Base-by-base conservation (phyloP, 2,888 invertebrate genomes). In the Hypena proboscidalis region DNA sequence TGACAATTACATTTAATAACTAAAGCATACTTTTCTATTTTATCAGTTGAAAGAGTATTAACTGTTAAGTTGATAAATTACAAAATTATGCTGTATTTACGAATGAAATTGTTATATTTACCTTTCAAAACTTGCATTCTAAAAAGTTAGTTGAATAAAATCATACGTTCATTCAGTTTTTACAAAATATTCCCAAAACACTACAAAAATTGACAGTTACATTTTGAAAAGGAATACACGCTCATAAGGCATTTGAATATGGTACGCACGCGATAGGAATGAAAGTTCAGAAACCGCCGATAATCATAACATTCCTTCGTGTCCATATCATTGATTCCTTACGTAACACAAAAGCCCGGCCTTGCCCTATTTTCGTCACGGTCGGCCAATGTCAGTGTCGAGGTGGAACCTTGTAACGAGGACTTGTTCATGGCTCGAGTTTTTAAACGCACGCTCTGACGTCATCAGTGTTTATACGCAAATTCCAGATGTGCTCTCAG, bases 331-430 rank as follows among this genome's bases (percentile, higher is more conserved):
- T 52, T 22, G 37, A 25, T 23, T 31, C 34, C 42, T 74, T 70
- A 68, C 46, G 47, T 73, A 70, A 74, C 43, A 30, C 45, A 42
- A 53, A 56, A 61, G 54, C 43, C 35, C 51, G 72, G 59, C 82
- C 79, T 82, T 77, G 80, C 60, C 73, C 74, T 74, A 75, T 74
- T 75, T 71, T 35, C 53, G 69, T 67, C 65, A 66, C 68, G 69
- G 72, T 66, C 73, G 75, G 74, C 65, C 80, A 81, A 79, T 80
- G 80, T 78, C 80, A 80, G 71, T 77, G 78, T 65, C 77, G 62
- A 43, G 50, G 49, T 31, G 17, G 34, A 54, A 60, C 62, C 63
- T 63, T 63, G 58, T 52, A 37, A 8, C 53, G 52, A 38, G 49
- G 52, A 55, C 31, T 31, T 31, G 47, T 56, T 58, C 52, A 58